Evolutionary conservation across 1,140 invertebrate genomes (phyloP), one percentile per base, ranked within the genome.

Genomic region (Drosophila aff.): DNA sequence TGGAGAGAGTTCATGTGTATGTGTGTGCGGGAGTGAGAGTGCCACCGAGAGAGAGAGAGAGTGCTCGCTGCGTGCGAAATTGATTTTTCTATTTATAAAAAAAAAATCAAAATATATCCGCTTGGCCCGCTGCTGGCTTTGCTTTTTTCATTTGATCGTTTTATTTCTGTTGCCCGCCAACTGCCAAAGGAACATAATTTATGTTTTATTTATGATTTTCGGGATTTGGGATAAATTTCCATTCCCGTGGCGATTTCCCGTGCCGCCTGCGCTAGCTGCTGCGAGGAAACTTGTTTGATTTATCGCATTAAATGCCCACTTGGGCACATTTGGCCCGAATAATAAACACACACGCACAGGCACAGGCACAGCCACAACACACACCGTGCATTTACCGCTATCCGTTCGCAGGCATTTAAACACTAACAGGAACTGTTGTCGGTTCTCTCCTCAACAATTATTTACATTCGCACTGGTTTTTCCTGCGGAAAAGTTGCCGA

Each of bases 1-100:
- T 18, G 52, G 69, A 68, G 69, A 47, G 69, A 28, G 49, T 61
- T 62, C 21, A 44, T 76, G 59, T 43, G 63, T 50, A 33, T 69
- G 40, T 62, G 60, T 62, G 46, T 62, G 31, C 65, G 60, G 57
- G 60, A 65, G 74, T 61, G 57, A 79, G 80, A 77, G 81, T 38
- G 33, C 21, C 36, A n/a, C 36, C 15, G 15, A 23, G 31, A 36
- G 71, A 28, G 28, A 28, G 36, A 38, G 53, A 55, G 53, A 23
- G 72, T 52, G 49, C n/a, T 74, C 53, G 79, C 82, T 81, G 82
- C 81, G 82, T 84, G 85, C 85, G 81, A 90, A 90, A 90, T 90
- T 90, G 85, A 90, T 90, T 90, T 90, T 90, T 90, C 85, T 90
- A 90, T 90, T 90, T 90, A 90, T 90, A 90, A 90, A 90, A 90